Conservation (phyloP, 2,888 invertebrate species). For the Heliconius charithonia region DNA sequence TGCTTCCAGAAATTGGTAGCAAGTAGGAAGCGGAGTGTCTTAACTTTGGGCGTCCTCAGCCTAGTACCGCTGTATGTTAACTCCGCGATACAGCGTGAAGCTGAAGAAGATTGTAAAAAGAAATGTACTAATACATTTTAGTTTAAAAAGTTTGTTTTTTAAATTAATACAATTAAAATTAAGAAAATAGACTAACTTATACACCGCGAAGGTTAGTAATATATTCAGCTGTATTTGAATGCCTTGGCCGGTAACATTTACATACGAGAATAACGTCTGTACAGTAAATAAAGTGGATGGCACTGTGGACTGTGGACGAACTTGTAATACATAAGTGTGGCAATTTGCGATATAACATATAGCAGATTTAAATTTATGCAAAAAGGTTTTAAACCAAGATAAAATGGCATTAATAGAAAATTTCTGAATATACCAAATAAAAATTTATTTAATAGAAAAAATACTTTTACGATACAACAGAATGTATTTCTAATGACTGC, state of each 20-base stretch:
- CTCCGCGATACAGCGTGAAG: too few relatives aligned
- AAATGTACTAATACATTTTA: not conserved
- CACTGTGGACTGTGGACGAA: slow-evolving; percentile 34
- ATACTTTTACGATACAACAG: too few relatives aligned
- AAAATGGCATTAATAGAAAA: too few relatives aligned
- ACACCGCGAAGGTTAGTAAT: slow-evolving; percentile 30
- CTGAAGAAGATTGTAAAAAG: too few relatives aligned
- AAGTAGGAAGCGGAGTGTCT: too few relatives aligned
- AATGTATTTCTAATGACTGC: too few relatives aligned
- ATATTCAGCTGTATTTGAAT: slow-evolving; percentile 46
- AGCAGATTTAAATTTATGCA: not conserved
- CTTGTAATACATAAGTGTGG: slow-evolving; percentile 39
- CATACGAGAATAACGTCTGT: slow-evolving; percentile 32
- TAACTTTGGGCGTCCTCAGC: too few relatives aligned
- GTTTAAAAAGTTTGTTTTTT: not conserved
- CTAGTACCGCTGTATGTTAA: too few relatives aligned
- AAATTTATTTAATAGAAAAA: too few relatives aligned
- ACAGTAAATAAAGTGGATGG: slow-evolving; percentile 30
- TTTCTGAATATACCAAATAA: too few relatives aligned
- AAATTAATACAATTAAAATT: not conserved
- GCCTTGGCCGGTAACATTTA: slow-evolving; percentile 42
- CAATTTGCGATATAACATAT: slow-evolving; percentile 1
- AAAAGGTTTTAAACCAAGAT: too few relatives aligned
- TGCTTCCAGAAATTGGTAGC: too few relatives aligned
- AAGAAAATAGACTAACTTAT: slow-evolving; percentile 27